Conservation (phyloP, 1,140 invertebrate genomes). For the Ceratitis capitata region DNA sequence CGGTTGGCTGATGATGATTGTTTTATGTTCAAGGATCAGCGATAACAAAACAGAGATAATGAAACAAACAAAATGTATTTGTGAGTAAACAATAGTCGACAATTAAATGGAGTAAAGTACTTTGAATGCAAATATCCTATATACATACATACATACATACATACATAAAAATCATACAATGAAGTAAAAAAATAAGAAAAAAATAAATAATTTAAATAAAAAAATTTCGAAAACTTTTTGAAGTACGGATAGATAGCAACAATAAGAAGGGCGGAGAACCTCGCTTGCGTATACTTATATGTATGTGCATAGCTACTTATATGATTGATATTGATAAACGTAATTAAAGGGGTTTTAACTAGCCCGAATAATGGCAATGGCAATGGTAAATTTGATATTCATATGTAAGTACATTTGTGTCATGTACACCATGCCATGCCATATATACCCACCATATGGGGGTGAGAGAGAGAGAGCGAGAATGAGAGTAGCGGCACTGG, state of each 20-base stretch:
- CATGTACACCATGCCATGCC: too few relatives aligned
- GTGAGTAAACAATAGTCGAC: conserved; percentile 6
- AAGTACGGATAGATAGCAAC: background rate
- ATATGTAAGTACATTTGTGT: background rate
- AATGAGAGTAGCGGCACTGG: background rate
- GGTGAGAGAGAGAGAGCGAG: too few relatives aligned
- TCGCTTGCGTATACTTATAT: background rate
- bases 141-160: background rate
- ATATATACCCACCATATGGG: too few relatives aligned
- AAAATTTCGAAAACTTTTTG: background rate
- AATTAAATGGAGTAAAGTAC: conserved; percentile 7
- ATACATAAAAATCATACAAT: background rate
- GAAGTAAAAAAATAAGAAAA: background rate
- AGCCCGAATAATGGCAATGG: background rate
- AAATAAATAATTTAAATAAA: background rate
- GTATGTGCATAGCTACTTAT: background rate
- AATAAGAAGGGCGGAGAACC: background rate
- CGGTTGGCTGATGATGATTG: background rate
- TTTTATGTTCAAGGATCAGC: conserved; percentile 31
- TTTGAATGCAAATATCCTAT: background rate
- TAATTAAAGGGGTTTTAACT: conserved; percentile 23
- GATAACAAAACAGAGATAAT: conserved; percentile 33
- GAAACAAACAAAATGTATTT: conserved; percentile 21
- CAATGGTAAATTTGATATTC: background rate
- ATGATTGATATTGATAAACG: conserved; percentile 8